These are phyloP conservation scores for Agrypnia vestita DNA, from an alignment of 1,140 invertebrate genomes.

Conservation along the genomic window DNA sequence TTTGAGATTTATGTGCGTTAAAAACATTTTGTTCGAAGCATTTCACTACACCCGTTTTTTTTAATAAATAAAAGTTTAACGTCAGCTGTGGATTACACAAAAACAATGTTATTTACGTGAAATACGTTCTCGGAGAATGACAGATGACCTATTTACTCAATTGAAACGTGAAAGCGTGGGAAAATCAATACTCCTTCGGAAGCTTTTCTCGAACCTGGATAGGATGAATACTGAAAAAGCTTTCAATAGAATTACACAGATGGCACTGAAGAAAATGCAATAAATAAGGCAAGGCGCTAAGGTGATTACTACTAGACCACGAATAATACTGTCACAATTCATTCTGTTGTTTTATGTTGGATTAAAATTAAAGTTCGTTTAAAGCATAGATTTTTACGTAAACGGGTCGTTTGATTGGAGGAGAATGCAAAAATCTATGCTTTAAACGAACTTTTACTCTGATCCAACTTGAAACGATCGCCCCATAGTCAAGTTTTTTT, in stretches of 20 bases:
- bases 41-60: not conserved
- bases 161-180: conserved; percentile 11
- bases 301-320: too few species aligned
- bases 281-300: too few species aligned
- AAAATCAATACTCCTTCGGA: conserved; percentile 44
- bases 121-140: conserved; percentile 16
- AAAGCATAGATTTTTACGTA: too few species aligned
- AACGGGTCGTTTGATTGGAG: too few species aligned
- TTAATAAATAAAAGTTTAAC: not conserved
- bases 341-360: too few species aligned
- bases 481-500: too few species aligned
- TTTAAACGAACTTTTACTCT: too few species aligned
- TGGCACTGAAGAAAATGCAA: not conserved
- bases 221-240: not conserved
- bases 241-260: conserved; percentile 6
- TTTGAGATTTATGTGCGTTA: not conserved
- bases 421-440: too few species aligned
- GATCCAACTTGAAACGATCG: too few species aligned
- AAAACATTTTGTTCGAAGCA: conserved; percentile 13
- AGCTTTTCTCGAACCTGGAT: not conserved
- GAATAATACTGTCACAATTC: too few species aligned
- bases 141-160: conserved; percentile 37
- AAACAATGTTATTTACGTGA: conserved; percentile 23
- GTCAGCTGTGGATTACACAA: not conserved
- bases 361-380: too few species aligned